Conservation (phyloP, 2,113 vertebrate species). For the Hydropotes inermis region DNA sequence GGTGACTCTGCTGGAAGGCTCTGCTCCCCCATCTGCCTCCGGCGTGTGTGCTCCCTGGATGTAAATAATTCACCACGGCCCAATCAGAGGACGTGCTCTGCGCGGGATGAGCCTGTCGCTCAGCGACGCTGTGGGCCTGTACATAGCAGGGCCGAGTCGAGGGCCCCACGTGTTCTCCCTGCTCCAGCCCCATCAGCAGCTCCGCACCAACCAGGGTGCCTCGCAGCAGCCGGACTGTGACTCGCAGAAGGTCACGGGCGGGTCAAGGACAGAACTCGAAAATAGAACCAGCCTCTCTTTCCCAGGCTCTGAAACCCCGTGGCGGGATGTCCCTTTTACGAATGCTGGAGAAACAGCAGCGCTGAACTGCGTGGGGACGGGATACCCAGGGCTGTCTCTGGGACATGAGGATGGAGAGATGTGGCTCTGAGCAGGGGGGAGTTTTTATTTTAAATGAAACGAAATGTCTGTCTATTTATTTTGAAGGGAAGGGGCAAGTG, state of each 20-base stretch:
- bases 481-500: neutral
- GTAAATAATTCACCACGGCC: constrained; percentile 61
- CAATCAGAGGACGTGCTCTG: constrained; percentile 39
- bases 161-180: neutral
- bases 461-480: neutral
- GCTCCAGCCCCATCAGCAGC: neutral
- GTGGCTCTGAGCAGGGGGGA: neutral
- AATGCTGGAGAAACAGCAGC: neutral
- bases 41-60: constrained; percentile 35
- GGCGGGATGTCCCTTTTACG: neutral
- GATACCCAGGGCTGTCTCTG: neutral
- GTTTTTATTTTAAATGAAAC: neutral
- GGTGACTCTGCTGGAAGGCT: constrained; percentile 38
- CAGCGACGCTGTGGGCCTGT: constrained; percentile 15
- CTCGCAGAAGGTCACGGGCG: neutral
- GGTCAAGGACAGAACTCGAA: neutral
- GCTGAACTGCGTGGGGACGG: neutral
- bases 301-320: neutral
- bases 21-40: constrained; percentile 48
- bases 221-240: neutral
- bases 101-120: constrained; percentile 46
- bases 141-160: neutral
- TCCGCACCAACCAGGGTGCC: neutral
- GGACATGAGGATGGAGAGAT: neutral
- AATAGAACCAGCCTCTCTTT: neutral